Evolutionary conservation across 2,113 vertebrate genomes (phyloP).

Genomic region (Tor tambroides): DNA sequence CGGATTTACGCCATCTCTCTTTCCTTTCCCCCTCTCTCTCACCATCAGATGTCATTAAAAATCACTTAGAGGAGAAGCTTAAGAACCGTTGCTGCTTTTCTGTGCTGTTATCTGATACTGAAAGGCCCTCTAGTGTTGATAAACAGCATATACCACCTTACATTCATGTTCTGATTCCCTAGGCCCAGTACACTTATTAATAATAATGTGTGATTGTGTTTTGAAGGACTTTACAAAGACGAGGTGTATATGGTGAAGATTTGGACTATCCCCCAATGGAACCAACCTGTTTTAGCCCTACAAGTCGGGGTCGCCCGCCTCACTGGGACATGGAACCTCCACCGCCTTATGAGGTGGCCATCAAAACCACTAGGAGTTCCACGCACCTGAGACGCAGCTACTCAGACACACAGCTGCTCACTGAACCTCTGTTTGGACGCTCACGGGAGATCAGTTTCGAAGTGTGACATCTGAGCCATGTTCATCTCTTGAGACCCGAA

Average conservation of each 20-base stretch:
- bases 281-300: conserved; percentile 70
- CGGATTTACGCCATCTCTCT: not conserved
- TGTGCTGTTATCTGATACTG: not conserved
- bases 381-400: conserved; percentile 79
- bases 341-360: conserved; percentile 80
- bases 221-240: conserved; percentile 69
- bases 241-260: conserved; percentile 68
- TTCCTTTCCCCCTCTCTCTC: not conserved
- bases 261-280: conserved; percentile 81
- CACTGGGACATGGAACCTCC: conserved; percentile 77
- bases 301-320: conserved; percentile 69
- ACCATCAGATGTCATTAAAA: conserved; percentile 35
- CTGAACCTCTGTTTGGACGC: conserved; percentile 76
- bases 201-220: not conserved
- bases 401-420: conserved; percentile 77
- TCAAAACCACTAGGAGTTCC: conserved; percentile 79
- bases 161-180: not conserved
- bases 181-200: no score
- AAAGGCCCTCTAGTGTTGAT: conserved; percentile 27
- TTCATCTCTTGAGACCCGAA: not conserved
- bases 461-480: conserved; percentile 66
- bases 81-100: not conserved
- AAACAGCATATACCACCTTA: not conserved
- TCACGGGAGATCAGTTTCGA: conserved; percentile 82
- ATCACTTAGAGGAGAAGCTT: conserved; percentile 28